Conservation (phyloP, 2,113 vertebrate genomes). For the Lycocorax pyrrhopterus region DNA sequence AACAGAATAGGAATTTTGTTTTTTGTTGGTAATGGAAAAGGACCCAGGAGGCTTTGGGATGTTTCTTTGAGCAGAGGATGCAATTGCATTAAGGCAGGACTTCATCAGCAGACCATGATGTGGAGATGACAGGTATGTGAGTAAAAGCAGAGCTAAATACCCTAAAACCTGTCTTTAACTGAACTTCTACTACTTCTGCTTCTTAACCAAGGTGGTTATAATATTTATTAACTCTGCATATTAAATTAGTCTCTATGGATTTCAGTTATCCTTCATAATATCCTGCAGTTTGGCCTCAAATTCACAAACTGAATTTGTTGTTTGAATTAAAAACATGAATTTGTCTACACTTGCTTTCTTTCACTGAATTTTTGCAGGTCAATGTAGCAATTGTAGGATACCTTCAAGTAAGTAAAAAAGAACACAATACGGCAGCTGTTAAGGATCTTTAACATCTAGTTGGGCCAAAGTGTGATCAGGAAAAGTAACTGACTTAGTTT, state of each 20-base stretch:
- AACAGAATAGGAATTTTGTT: not conserved
- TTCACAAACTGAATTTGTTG: not conserved
- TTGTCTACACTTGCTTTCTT: not conserved
- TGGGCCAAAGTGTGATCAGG: not conserved
- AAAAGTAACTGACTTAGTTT: not conserved
- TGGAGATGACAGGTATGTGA: not conserved
- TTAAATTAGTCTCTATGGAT: not conserved
- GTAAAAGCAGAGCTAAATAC: not conserved
- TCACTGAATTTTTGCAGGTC: not conserved
- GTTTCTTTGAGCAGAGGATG: not conserved
- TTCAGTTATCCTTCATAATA: not conserved
- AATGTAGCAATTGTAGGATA: not conserved
- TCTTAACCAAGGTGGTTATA: not conserved
- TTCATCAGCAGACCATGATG: not conserved
- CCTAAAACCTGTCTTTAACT: not conserved
- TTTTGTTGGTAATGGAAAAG: not conserved
- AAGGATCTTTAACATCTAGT: not conserved
- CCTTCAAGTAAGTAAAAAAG: not conserved
- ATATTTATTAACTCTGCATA: not conserved
- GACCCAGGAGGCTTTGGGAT: not conserved
- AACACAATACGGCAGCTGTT: not conserved
- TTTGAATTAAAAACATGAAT: not conserved
- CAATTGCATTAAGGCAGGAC: not conserved
- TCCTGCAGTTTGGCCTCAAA: not conserved
- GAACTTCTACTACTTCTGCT: not conserved